Evolutionary conservation across 2,797 vertebrate species (phyloP).

Genomic region (Pogonophryne albipinna): DNA sequence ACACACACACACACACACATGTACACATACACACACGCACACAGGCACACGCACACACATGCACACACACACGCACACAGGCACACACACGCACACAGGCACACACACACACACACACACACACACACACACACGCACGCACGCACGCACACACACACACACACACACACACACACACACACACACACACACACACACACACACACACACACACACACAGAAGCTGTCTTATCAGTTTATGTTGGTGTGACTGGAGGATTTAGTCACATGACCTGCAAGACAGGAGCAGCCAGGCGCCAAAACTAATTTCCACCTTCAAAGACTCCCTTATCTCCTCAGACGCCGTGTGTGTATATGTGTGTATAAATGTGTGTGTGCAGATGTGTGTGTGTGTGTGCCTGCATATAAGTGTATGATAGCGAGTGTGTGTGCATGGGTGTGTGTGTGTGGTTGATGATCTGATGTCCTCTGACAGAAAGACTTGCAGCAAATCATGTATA

Average conservation of each 20-base stretch:
- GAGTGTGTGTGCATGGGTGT: constrained; percentile 4
- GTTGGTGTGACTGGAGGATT: constrained; percentile 92
- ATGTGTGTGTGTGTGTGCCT: constrained; percentile 39
- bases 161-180: constrained; percentile 74
- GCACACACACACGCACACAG: constrained; percentile 75
- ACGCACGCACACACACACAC: constrained; percentile 69
- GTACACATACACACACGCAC: constrained; percentile 62
- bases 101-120: constrained; percentile 38
- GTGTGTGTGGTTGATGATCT: constrained; percentile 71
- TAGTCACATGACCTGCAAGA: constrained; percentile 92
- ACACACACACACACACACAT: constrained; percentile 34
- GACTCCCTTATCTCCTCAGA: constrained; percentile 91
- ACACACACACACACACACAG: constrained; percentile 72
- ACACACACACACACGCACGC: constrained; percentile 45
- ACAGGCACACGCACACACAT: constrained; percentile 25
- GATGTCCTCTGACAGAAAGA: constrained; percentile 82
- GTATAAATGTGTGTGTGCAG: constrained; percentile 29
- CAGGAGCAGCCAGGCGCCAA: constrained; percentile 93
- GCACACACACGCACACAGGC: constrained; percentile 31
- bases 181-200: constrained; percentile 43
- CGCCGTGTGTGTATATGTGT: constrained; percentile 55
- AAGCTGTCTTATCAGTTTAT: constrained; percentile 93
- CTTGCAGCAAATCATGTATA: constrained; percentile 79
- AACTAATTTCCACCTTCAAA: constrained; percentile 96
- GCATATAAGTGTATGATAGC: constrained; percentile 18